These are phyloP conservation scores for Stegodyphus mimosarum DNA, from an alignment of 1,140 invertebrate species.

Conservation along the genomic window DNA sequence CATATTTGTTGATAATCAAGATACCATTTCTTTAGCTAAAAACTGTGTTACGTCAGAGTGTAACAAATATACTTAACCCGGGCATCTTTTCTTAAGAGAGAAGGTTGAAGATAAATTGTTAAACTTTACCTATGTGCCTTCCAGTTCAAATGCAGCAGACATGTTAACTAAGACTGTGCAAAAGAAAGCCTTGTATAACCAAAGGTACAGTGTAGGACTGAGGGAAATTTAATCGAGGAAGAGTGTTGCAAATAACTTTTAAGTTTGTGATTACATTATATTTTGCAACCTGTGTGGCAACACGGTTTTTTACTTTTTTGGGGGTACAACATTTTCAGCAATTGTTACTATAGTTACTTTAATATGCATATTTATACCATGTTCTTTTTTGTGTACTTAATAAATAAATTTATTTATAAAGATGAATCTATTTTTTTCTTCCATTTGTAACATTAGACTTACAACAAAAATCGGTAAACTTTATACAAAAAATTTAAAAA, in stretches of 20 bases:
- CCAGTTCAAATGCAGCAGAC: neutral
- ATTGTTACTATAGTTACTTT: too few relatives aligned
- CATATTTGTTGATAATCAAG: neutral
- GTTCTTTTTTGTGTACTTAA: too few relatives aligned
- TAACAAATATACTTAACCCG: neutral
- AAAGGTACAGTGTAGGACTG: neutral
- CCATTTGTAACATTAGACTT: too few relatives aligned
- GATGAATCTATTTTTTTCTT: too few relatives aligned
- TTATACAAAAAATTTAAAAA: too few relatives aligned
- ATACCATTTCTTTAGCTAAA: neutral
- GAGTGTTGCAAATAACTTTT: neutral
- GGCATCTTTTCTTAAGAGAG: neutral
- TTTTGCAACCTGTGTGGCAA: too few relatives aligned
- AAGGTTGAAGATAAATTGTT: neutral
- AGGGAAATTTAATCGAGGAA: neutral
- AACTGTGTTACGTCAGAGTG: neutral
- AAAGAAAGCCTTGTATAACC: neutral
- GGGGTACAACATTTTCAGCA: too few relatives aligned
- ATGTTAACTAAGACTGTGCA: neutral
- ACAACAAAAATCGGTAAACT: too few relatives aligned
- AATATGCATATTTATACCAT: too few relatives aligned
- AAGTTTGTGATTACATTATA: neutral
- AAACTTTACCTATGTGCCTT: neutral
- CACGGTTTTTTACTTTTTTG: too few relatives aligned
- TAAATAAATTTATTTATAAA: too few relatives aligned